Evolutionary conservation across 2,888 invertebrate genomes (phyloP).

Genomic region (Calameuta pallipes): DNA sequence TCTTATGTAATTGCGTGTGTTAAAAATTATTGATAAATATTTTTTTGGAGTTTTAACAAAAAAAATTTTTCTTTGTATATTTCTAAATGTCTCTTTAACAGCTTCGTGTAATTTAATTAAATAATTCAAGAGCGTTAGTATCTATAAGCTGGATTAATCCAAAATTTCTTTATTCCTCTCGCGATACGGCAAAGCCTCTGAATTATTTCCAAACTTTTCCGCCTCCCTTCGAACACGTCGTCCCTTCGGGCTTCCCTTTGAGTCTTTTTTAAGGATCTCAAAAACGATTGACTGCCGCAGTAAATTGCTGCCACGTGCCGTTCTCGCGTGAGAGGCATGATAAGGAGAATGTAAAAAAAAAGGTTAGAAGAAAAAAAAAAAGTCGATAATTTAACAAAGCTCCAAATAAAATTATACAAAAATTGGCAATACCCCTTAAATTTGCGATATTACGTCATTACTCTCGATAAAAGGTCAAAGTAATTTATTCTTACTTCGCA

Average conservation of each 20-base stretch:
- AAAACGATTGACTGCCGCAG: not conserved
- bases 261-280: not conserved
- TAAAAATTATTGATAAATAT: no score
- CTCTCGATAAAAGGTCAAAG: no score
- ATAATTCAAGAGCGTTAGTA: not conserved
- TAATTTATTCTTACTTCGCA: not conserved
- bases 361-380: not conserved
- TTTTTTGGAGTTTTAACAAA: no score
- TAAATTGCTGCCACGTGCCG: not conserved
- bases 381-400: not conserved
- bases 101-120: not conserved
- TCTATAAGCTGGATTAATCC: not conserved
- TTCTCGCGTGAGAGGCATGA: not conserved
- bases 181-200: not conserved
- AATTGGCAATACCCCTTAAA: not conserved
- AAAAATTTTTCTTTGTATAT: not conserved
- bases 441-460: no score
- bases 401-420: not conserved
- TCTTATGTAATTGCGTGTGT: no score
- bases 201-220: not conserved
- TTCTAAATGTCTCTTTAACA: not conserved
- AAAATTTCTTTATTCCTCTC: not conserved
- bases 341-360: not conserved
- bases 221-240: not conserved
- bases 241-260: not conserved